Evolutionary conservation across 2,888 invertebrate species (phyloP).

Genomic region (Lasioglossum morio): DNA sequence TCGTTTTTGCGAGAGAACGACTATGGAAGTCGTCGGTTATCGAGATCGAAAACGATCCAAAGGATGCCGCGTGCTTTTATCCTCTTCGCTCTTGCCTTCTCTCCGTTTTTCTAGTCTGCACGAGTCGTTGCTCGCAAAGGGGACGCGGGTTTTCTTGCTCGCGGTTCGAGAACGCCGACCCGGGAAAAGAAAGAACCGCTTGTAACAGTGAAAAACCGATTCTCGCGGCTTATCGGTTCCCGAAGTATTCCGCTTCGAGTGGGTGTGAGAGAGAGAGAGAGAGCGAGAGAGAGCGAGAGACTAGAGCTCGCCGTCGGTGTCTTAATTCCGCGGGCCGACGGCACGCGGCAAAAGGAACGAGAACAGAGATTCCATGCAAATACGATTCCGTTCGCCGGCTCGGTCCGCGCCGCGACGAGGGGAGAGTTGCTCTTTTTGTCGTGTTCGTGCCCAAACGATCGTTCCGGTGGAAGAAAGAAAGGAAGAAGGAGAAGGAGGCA

Average conservation of each 20-base stretch:
- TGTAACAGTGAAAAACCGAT: constrained; percentile 14
- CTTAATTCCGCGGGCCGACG: constrained; percentile 74
- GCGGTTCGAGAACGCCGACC: background rate
- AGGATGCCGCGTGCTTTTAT: constrained; percentile 20
- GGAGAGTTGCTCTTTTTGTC: constrained; percentile 40
- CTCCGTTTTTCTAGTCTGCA: background rate
- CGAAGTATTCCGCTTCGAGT: constrained; percentile 13
- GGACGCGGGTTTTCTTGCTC: background rate
- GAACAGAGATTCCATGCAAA: constrained; percentile 75
- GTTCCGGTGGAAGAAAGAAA: constrained; percentile 7
- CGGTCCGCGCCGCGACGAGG: constrained; percentile 26
- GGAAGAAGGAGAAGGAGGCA: background rate
- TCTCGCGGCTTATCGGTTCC: constrained; percentile 35
- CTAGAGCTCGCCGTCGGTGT: constrained; percentile 72
- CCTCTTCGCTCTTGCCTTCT: background rate
- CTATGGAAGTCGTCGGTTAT: constrained; percentile 7
- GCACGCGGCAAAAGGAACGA: constrained; percentile 36
- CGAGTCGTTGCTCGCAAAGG: background rate
- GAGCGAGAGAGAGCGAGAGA: background rate
- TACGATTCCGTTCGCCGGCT: constrained; percentile 57
- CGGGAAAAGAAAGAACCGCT: constrained; percentile 15
- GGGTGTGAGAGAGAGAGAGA: background rate
- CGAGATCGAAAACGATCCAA: constrained; percentile 12
- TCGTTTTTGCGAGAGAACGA: background rate
- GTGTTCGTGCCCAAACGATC: constrained; percentile 23